Conservation (phyloP, 2,113 vertebrate species). For the Columba janthina region DNA sequence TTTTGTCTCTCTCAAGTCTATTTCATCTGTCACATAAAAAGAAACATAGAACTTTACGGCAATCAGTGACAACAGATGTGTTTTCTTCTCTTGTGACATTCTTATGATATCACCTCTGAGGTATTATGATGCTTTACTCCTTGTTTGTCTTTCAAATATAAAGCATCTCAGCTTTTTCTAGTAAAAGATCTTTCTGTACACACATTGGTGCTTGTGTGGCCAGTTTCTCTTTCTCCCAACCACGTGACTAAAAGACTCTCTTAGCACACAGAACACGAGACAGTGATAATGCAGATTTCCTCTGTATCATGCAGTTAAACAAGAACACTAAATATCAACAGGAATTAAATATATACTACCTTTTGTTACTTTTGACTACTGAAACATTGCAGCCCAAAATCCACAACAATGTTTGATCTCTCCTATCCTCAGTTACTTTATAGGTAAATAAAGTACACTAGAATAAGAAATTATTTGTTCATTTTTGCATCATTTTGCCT, state of each 20-base stretch:
- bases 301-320: background rate
- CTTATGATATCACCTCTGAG: background rate
- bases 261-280: background rate
- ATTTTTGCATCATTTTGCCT: accelerated
- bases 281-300: background rate
- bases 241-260: background rate
- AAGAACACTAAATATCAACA: background rate
- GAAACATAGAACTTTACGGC: background rate
- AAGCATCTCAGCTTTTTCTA: background rate
- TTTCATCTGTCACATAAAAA: background rate
- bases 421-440: background rate
- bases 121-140: background rate
- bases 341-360: background rate
- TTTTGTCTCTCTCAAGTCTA: background rate
- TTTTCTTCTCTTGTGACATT: background rate
- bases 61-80: background rate
- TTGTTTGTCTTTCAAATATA: background rate
- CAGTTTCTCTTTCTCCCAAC: background rate
- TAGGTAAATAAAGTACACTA: background rate
- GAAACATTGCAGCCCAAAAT: background rate
- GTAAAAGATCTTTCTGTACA: background rate
- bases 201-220: background rate
- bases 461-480: background rate
- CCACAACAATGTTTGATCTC: background rate
- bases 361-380: background rate